Percentiles rank a stretch among this genome's conserved stretches.
These are phyloP conservation scores for Argyresthia goedartella DNA, from an alignment of 2,888 invertebrate genomes.

Conservation along the genomic window DNA sequence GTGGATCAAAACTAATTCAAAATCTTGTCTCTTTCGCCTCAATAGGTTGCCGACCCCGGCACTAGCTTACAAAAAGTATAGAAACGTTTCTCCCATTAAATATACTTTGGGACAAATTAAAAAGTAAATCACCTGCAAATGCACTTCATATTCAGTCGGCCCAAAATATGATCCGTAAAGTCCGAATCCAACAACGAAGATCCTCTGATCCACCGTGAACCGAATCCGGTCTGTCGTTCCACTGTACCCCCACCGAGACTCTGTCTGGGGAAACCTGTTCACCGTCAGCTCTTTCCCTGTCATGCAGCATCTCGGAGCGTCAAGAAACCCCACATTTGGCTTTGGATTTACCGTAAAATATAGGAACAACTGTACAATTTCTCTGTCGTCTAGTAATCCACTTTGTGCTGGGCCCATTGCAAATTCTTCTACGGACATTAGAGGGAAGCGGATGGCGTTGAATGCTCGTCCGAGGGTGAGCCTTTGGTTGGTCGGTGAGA, in stretches of 20 bases:
- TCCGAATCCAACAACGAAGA: constrained; percentile 88
- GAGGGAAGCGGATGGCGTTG: constrained; percentile 81
- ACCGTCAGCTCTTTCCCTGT: constrained; percentile 84
- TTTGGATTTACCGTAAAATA: constrained; percentile 83
- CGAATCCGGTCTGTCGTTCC: constrained; percentile 86
- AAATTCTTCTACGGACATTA: constrained; percentile 90
- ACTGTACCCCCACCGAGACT: constrained; percentile 87
- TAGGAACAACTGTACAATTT: constrained; percentile 80
- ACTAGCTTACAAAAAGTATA: too few species aligned
- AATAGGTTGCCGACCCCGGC: too few species aligned
- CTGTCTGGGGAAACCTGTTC: constrained; percentile 79
- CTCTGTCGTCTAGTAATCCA: constrained; percentile 80
- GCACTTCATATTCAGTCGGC: constrained; percentile 81
- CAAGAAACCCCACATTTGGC: constrained; percentile 78
- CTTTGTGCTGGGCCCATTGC: constrained; percentile 82
- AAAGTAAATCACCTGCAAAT: constrained; percentile 62
- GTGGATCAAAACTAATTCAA: too few species aligned
- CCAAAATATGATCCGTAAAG: constrained; percentile 87
- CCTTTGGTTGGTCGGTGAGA: constrained; percentile 77
- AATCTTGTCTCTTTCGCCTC: too few species aligned
- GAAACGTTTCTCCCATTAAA: too few species aligned
- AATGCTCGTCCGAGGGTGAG: constrained; percentile 78
- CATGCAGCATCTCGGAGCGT: constrained; percentile 81
- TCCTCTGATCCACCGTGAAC: constrained; percentile 83
- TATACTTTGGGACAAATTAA: background rate